Conservation (phyloP, 2,888 invertebrate genomes). For the Agrotis ipsilon region DNA sequence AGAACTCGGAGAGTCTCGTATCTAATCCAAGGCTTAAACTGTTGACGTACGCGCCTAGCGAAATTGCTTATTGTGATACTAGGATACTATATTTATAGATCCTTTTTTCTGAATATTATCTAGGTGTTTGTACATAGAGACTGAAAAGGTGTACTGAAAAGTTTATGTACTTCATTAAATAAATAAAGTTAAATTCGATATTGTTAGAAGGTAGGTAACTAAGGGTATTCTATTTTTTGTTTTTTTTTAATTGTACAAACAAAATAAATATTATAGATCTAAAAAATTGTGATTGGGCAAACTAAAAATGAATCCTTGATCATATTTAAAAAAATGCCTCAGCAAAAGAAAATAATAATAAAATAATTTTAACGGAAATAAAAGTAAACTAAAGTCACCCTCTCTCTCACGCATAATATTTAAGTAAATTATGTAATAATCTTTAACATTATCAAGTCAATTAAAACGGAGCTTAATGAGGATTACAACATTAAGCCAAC, state of each 20-base stretch:
- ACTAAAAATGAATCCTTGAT: too few relatives aligned
- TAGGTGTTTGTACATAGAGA: not conserved
- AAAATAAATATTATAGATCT: too few relatives aligned
- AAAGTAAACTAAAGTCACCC: not conserved
- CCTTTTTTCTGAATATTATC: not conserved
- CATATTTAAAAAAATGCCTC: too few relatives aligned
- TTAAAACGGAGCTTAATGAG: slow-evolving; percentile 6
- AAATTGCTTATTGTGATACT: slow-evolving; percentile 35
- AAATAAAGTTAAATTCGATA: accelerated
- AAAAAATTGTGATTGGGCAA: too few relatives aligned
- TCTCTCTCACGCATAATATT: not conserved
- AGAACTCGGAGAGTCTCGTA: slow-evolving; percentile 48
- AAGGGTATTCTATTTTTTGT: too few relatives aligned
- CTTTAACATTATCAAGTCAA: slow-evolving; percentile 8
- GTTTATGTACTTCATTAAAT: not conserved
- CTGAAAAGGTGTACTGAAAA: not conserved
- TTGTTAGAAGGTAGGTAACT: too few relatives aligned
- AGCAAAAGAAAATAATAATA: too few relatives aligned
- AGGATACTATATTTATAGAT: not conserved
- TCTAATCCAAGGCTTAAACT: slow-evolving; percentile 63
- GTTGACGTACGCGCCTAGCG: slow-evolving; percentile 48
- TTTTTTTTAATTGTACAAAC: too few relatives aligned
- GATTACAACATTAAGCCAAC: slow-evolving; percentile 16
- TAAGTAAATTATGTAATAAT: not conserved
- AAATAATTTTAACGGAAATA: too few relatives aligned